Evolutionary conservation across 2,797 vertebrate genomes (phyloP).

Genomic region (Coregonus ussuriensis): DNA sequence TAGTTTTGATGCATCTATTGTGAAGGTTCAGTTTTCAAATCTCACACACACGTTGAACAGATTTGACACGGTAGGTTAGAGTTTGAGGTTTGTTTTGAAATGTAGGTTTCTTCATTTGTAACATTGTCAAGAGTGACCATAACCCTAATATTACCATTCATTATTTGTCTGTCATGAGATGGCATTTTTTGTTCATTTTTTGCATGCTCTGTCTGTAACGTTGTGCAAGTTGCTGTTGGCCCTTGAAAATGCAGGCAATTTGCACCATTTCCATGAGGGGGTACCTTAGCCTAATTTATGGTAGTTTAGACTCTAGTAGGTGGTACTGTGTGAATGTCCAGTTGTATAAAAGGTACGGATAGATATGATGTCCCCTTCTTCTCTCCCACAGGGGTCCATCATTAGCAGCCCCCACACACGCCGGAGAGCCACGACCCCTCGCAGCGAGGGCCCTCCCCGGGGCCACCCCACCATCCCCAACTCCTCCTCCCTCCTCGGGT

Average conservation of each 20-base stretch:
- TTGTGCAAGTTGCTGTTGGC: constrained; percentile 69
- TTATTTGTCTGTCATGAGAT: constrained; percentile 60
- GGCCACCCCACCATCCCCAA: constrained; percentile 85
- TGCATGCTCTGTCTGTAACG: constrained; percentile 71
- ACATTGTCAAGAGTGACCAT: constrained; percentile 42
- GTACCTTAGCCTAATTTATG: background rate
- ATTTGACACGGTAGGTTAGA: constrained; percentile 12
- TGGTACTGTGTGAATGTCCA: constrained; percentile 9
- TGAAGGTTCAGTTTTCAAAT: background rate
- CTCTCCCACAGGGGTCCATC: constrained; percentile 94
- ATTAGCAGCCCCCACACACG: constrained; percentile 96
- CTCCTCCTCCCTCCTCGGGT: constrained; percentile 90
- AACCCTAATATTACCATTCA: constrained; percentile 42
- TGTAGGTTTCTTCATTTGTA: constrained; percentile 32
- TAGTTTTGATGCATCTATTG: background rate
- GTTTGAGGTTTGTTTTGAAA: constrained; percentile 25
- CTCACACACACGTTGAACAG: constrained; percentile 17
- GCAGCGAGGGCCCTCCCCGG: constrained; percentile 82
- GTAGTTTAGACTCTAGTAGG: constrained; percentile 25
- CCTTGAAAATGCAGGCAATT: constrained; percentile 41
- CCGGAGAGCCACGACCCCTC: constrained; percentile 88
- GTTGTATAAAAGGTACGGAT: constrained; percentile 36
- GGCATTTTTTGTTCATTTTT: constrained; percentile 70
- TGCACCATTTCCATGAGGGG: constrained; percentile 44
- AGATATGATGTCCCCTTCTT: constrained; percentile 51